Conservation (phyloP, 64 coral and sea anemone genomes). For the Actinia equina region DNA sequence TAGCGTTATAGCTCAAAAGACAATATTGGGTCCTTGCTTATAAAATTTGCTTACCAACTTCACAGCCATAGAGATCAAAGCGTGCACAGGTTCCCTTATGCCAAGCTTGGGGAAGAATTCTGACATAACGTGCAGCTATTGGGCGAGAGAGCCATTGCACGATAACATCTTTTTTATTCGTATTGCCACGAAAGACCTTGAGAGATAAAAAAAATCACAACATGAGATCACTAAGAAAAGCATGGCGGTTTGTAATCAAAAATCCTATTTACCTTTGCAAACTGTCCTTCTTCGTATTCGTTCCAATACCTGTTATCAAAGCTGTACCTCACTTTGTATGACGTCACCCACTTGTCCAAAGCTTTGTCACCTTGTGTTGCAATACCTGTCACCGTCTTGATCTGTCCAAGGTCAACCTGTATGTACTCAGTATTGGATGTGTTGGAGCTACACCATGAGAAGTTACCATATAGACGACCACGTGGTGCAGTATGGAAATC, state of each 20-base stretch:
- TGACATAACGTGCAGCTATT: slow-evolving; percentile 2
- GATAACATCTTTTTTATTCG: not conserved
- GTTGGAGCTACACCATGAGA: not conserved
- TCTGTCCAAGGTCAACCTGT: not conserved
- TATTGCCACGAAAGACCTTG: not conserved
- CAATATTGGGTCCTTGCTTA: not conserved
- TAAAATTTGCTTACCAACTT: not conserved
- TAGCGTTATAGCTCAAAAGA: too few relatives aligned
- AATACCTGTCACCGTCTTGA: not conserved
- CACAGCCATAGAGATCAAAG: slow-evolving; percentile 11
- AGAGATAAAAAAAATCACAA: not conserved
- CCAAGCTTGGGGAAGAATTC: not conserved
- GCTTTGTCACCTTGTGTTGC: not conserved
- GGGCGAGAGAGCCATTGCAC: not conserved
- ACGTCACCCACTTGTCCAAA: not conserved
- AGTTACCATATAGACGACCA: not conserved
- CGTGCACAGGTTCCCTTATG: not conserved
- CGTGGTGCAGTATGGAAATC: not conserved
- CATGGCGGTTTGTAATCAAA: not conserved
- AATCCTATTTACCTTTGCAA: not conserved
- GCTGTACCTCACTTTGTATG: slow-evolving; percentile 8
- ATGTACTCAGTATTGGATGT: not conserved
- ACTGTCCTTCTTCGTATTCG: not conserved
- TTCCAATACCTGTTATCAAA: not conserved
- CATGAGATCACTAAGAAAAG: too few relatives aligned